Conservation (phyloP, 2,797 vertebrate species). For the Chiroxiphia lanceolata region DNA sequence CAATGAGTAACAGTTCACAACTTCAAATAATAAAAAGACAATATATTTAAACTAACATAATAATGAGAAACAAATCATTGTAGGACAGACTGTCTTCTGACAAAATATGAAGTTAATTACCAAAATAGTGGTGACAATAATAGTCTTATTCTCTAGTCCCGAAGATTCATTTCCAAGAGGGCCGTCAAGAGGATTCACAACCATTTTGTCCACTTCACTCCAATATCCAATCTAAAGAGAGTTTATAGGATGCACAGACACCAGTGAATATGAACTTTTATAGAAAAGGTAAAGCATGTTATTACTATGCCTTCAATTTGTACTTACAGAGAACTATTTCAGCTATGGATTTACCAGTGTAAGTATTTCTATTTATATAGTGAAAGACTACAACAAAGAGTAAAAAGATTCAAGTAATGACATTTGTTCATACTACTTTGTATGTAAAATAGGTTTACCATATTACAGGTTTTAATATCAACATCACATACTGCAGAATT, state of each 20-base stretch:
- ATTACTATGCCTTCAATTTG: not conserved
- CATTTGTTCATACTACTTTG: not conserved
- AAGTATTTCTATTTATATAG: not conserved
- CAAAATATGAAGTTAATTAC: conserved; percentile 79
- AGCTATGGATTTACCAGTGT: not conserved
- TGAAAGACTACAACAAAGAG: not conserved
- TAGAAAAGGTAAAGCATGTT: not conserved
- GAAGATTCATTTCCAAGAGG: conserved; percentile 91
- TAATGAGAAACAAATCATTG: not conserved
- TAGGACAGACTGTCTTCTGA: conserved; percentile 28
- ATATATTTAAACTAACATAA: conserved; percentile 10
- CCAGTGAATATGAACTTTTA: not conserved
- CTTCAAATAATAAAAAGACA: not conserved
- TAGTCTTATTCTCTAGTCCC: conserved; percentile 97
- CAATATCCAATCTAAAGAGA: conserved; percentile 95
- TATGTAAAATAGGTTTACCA: not conserved
- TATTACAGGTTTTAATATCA: not conserved
- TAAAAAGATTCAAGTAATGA: not conserved
- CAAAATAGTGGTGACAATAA: conserved; percentile 98
- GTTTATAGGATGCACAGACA: conserved; percentile 35
- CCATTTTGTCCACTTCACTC: conserved; percentile 99
- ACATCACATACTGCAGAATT: not conserved
- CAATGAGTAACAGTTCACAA: not conserved
- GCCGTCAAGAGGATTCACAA: conserved; percentile 92
- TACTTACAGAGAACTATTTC: not conserved